Base-by-base conservation (phyloP, 2,113 vertebrate genomes). In the Seriola quinqueradiata region DNA sequence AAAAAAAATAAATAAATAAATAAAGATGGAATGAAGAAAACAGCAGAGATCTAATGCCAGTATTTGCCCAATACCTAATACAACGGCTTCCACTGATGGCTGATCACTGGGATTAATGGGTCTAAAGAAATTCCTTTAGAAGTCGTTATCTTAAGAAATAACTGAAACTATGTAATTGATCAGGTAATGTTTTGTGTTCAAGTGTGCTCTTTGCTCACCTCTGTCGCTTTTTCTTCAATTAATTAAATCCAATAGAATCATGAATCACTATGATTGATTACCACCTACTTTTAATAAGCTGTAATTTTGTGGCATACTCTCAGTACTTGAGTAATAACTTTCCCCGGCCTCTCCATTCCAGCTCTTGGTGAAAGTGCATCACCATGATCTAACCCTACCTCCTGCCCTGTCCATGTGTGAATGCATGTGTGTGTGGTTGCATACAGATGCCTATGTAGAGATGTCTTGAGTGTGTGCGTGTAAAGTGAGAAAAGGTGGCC, bases 221-320 rank as follows among this genome's bases (percentile, higher is more conserved):
- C 19, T 28, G 28, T 23, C 21, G 21, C 61, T 12, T 46, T 55
- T 79, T 61, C 16, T n/a, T 52, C 46, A 1, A n/a, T 74, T 66
- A 68, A 61, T 73, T n/a, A 54, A 23, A 40, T 75, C 17, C 40
- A 52, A 75, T 57, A 32, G 6, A 32, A 36, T 64, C n/a, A 50
- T 58, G 11, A 75, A 48, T 55, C 70, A 46, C 21, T 32, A 4
- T 70, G 66, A 70, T 46, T 76, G 46, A 76, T 68, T 65, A 48
- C 21, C n/a, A 65, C 69, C 66, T 44, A 34, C 12, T n/a, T 44
- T 42, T 19, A 5, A 11, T 44, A 36, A 52, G n/a, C 11, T 23
- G 55, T 36, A 9, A 17, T 42, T 23, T 13, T 32, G 34, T 68
- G 1, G 4, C 21, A 34, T 34, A 25, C 10, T 34, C 25, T 5